These are phyloP conservation scores for Semnornis frantzii DNA, from an alignment of 2,113 vertebrate species.

Conservation along the genomic window DNA sequence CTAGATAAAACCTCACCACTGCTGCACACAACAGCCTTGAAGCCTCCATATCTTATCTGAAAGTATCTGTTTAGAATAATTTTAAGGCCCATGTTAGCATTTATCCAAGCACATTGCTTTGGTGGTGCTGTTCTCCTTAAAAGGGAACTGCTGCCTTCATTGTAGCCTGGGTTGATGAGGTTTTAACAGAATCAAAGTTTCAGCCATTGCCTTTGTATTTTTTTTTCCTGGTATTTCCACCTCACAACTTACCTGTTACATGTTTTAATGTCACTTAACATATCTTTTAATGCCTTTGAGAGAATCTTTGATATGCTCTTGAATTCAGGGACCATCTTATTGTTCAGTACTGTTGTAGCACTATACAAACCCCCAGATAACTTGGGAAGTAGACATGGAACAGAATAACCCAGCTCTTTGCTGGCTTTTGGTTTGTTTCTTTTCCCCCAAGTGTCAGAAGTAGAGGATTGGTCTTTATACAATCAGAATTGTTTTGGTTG, in stretches of 20 bases:
- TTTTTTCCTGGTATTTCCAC: background rate
- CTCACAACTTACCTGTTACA: background rate
- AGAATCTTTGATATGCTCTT: background rate
- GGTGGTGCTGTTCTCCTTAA: constrained; percentile 37
- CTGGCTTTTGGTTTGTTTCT: background rate
- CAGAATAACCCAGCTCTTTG: background rate
- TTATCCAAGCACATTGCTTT: background rate
- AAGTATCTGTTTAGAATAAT: constrained; percentile 60
- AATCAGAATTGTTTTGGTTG: too few relatives aligned
- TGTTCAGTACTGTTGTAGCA: background rate
- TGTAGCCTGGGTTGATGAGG: background rate
- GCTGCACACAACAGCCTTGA: background rate
- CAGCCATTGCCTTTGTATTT: background rate
- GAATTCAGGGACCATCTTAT: background rate
- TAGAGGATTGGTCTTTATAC: background rate
- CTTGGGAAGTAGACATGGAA: background rate
- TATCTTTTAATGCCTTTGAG: background rate
- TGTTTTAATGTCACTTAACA: background rate
- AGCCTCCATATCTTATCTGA: constrained; percentile 56
- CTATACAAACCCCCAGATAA: background rate
- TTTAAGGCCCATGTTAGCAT: background rate
- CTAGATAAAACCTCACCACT: constrained; percentile 28
- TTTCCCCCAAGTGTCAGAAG: background rate
- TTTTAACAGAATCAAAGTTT: background rate
- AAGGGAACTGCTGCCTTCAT: background rate